Conservation (phyloP, 2,797 vertebrate species). For the Acanthurus lineatus region DNA sequence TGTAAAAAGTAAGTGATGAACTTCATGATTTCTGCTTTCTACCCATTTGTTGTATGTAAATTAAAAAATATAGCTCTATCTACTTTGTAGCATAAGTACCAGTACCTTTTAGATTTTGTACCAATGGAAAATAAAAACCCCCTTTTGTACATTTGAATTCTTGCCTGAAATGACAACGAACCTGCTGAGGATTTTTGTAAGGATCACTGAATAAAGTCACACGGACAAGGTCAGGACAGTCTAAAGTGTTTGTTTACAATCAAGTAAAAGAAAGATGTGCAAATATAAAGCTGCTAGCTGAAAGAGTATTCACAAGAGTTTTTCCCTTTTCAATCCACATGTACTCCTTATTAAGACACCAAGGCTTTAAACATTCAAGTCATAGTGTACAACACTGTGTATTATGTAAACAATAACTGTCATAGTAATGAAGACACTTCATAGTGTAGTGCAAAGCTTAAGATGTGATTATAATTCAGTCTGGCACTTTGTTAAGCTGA, state of each 20-base stretch:
- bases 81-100: slow-evolving; percentile 77
- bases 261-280: slow-evolving; percentile 4
- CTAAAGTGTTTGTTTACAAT: slow-evolving; percentile 40
- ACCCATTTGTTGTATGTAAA: slow-evolving; percentile 66
- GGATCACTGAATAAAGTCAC: slow-evolving; percentile 70
- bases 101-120: slow-evolving; percentile 81
- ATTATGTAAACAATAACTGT: slow-evolving; percentile 50
- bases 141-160: slow-evolving; percentile 79
- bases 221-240: slow-evolving; percentile 43
- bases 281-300: not conserved
- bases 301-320: slow-evolving; percentile 5
- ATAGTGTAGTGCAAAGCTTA: slow-evolving; percentile 40
- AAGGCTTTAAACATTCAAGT: slow-evolving; percentile 22
- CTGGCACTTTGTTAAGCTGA: not conserved
- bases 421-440: slow-evolving; percentile 10
- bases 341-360: slow-evolving; percentile 2
- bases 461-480: slow-evolving; percentile 1
- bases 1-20: slow-evolving; percentile 66
- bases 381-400: slow-evolving; percentile 12
- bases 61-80: slow-evolving; percentile 49
- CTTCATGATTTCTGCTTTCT: slow-evolving; percentile 74
- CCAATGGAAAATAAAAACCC: slow-evolving; percentile 57
- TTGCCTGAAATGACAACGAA: slow-evolving; percentile 67
- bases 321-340: slow-evolving; percentile 30
- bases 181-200: slow-evolving; percentile 66